These are phyloP conservation scores for Scaptomyza parva DNA, from an alignment of 2,888 invertebrate genomes.

Conservation along the genomic window DNA sequence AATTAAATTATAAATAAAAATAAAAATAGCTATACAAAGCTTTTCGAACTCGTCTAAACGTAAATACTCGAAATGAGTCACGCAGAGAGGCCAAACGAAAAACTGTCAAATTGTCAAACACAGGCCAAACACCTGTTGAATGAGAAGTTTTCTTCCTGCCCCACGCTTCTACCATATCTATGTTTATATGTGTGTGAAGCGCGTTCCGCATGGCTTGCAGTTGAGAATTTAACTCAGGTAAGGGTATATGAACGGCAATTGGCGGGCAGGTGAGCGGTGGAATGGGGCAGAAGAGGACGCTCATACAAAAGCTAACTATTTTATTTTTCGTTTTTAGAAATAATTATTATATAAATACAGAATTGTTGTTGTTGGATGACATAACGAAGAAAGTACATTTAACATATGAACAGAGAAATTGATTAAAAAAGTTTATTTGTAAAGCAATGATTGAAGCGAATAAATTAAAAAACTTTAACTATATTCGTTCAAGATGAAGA, in stretches of 20 bases:
- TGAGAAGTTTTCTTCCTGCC: neutral
- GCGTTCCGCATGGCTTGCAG: conserved; percentile 47
- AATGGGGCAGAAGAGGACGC: neutral
- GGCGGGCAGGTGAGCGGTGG: neutral
- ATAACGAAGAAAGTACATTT: conserved; percentile 36
- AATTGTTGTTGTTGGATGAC: conserved; percentile 18
- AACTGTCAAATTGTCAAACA: neutral
- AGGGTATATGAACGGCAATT: conserved; percentile 17
- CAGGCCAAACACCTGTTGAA: conserved; percentile 43
- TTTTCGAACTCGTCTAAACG: neutral
- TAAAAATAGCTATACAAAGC: neutral
- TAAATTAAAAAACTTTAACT: neutral
- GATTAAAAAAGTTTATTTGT: conserved; percentile 23
- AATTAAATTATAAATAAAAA: too few relatives aligned
- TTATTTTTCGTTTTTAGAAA: conserved; percentile 19
- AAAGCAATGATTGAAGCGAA: neutral
- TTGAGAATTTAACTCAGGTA: conserved; percentile 40
- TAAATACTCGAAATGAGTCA: neutral
- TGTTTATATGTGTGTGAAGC: neutral
- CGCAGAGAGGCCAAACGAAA: neutral
- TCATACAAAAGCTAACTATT: neutral
- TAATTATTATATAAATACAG: conserved; percentile 15
- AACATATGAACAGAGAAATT: conserved; percentile 1
- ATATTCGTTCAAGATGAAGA: too few relatives aligned
- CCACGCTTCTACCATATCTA: neutral